A percentile compares a stretch with the other conserved stretches of the same genome.
phyloP scores from a whole-genome alignment of 2,888 invertebrate genomes.

The Dusona sp. region DNA sequence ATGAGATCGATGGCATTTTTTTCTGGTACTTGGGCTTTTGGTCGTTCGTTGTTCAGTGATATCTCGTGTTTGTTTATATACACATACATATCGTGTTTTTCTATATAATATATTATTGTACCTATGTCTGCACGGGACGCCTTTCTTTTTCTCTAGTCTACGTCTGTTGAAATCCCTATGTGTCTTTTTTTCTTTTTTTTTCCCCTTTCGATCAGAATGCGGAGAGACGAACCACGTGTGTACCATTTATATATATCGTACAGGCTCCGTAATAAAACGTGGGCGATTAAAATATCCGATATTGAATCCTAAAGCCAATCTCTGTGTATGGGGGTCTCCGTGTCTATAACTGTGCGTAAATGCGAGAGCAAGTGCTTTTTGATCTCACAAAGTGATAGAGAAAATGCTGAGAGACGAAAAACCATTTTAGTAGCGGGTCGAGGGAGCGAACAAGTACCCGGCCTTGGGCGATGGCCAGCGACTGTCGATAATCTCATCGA shows the following conservation, averaged over 20 bases:
- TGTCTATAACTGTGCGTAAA: not conserved
- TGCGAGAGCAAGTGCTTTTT: slow-evolving; percentile 38
- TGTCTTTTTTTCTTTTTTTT: slow-evolving; percentile 51
- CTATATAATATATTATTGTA: slow-evolving; percentile 16
- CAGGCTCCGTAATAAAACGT: slow-evolving; percentile 41
- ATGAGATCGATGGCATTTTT: slow-evolving; percentile 58
- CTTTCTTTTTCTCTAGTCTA: slow-evolving; percentile 42
- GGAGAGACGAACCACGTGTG: slow-evolving; percentile 20
- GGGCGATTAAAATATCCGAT: slow-evolving; percentile 41
- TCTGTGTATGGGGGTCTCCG: not conserved
- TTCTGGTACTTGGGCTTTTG: slow-evolving; percentile 58
- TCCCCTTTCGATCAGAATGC: slow-evolving; percentile 2
- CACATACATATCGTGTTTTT: slow-evolving; percentile 18
- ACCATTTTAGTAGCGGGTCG: slow-evolving; percentile 83
- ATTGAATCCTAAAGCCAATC: slow-evolving; percentile 11
- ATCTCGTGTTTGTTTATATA: slow-evolving; percentile 53
- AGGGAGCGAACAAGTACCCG: slow-evolving; percentile 83
- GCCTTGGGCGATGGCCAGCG: slow-evolving; percentile 84
- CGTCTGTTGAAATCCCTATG: slow-evolving; percentile 44
- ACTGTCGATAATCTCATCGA: slow-evolving; percentile 86
- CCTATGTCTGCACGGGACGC: slow-evolving; percentile 65
- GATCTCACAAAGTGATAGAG: slow-evolving; percentile 56
- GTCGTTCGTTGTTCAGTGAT: slow-evolving; percentile 59
- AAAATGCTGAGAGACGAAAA: slow-evolving; percentile 67
- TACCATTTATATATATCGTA: slow-evolving; percentile 5